Conservation (phyloP, 2,113 vertebrate species). For the Pelecanus crispus region DNA sequence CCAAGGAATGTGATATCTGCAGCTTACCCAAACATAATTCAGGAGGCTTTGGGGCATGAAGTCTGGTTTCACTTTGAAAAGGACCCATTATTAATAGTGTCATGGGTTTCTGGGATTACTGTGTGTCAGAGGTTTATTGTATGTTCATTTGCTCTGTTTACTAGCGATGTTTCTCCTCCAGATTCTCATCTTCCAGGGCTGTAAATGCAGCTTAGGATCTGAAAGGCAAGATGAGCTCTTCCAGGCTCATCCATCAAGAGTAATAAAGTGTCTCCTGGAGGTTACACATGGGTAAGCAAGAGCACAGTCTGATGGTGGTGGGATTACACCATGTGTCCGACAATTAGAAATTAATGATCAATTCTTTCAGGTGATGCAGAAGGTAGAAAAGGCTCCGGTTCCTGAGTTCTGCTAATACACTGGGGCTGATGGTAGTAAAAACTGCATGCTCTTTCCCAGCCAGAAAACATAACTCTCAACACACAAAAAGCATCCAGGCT, state of each 20-base stretch:
- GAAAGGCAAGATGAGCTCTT: conserved; percentile 45
- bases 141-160: conserved; percentile 53
- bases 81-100: conserved; percentile 54
- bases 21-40: conserved; percentile 50
- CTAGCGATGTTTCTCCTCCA: conserved; percentile 29
- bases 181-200: conserved; percentile 31
- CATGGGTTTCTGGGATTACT: conserved; percentile 49
- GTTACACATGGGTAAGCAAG: conserved; percentile 37
- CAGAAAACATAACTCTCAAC: background rate
- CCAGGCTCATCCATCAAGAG: conserved; percentile 55
- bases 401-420: background rate
- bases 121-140: conserved; percentile 51
- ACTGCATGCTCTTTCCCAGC: background rate
- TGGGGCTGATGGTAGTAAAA: background rate
- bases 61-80: conserved; percentile 35
- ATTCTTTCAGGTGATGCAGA: background rate
- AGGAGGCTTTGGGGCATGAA: conserved; percentile 44
- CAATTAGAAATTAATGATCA: conserved; percentile 58
- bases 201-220: conserved; percentile 34
- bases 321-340: background rate
- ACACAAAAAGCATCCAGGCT: background rate
- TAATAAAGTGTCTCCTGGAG: conserved; percentile 52
- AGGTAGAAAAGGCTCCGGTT: background rate
- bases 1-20: conserved; percentile 38
- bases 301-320: background rate